These are phyloP conservation scores for Anorthoa munda DNA, from an alignment of 2,888 invertebrate species.

Conservation along the genomic window DNA sequence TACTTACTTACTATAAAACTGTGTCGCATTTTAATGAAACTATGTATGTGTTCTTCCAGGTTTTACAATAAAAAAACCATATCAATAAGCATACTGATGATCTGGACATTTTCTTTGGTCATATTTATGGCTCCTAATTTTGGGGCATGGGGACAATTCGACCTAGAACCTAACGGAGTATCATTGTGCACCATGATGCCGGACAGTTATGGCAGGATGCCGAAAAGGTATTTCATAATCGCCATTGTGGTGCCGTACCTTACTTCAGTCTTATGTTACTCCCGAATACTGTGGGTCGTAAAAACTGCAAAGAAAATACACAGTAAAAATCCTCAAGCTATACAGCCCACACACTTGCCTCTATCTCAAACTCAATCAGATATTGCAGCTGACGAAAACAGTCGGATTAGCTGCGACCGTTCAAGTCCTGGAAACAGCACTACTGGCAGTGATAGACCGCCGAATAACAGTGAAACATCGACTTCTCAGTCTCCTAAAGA, in stretches of 20 bases:
- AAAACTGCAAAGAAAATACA: conserved; percentile 89
- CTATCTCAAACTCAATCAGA: conserved; percentile 34
- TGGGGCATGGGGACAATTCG: conserved; percentile 95
- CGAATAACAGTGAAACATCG: background rate
- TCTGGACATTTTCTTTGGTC: conserved; percentile 93
- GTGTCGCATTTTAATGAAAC: background rate
- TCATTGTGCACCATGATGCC: conserved; percentile 95
- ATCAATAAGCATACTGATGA: conserved; percentile 93
- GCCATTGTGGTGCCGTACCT: conserved; percentile 96
- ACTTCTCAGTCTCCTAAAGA: conserved; percentile 34
- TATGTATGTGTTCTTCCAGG: conserved; percentile 81
- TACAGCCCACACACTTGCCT: conserved; percentile 60
- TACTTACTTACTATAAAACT: too few relatives aligned
- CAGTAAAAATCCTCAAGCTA: conserved; percentile 85
- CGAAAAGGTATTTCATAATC: conserved; percentile 94
- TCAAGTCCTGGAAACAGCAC: conserved; percentile 17
- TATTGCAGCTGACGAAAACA: conserved; percentile 15
- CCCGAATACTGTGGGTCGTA: conserved; percentile 95
- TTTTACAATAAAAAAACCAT: conserved; percentile 93
- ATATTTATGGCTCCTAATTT: conserved; percentile 93
- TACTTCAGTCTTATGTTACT: conserved; percentile 95
- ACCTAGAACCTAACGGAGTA: conserved; percentile 92
- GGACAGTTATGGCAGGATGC: conserved; percentile 89
- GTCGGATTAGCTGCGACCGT: background rate
- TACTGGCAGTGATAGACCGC: conserved; percentile 9